Evolutionary conservation across 2,888 invertebrate species (phyloP).

Genomic region (Pomacea canaliculata): DNA sequence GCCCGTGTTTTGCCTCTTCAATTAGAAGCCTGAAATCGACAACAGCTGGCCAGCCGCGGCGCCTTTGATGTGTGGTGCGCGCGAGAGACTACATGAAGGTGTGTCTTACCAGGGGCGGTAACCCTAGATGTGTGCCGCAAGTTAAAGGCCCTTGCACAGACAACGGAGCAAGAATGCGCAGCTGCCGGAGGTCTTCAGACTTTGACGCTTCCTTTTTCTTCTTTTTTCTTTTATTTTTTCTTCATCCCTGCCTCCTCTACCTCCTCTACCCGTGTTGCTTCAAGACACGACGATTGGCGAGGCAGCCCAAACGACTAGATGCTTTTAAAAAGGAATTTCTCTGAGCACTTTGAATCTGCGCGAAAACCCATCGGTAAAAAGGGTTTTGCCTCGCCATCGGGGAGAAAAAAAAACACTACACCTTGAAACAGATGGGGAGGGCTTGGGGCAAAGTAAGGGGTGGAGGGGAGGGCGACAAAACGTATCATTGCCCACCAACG

Average conservation of each 20-base stretch:
- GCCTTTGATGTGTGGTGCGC: not conserved
- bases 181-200: not conserved
- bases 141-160: slow-evolving; percentile 4
- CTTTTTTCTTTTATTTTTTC: not conserved
- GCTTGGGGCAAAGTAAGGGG: too few species aligned
- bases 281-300: not conserved
- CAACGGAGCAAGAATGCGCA: slow-evolving; percentile 2
- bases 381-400: too few species aligned
- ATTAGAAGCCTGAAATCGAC: slow-evolving; percentile 8
- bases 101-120: slow-evolving; percentile 15
- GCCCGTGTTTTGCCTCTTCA: slow-evolving; percentile 13
- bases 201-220: not conserved
- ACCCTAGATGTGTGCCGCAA: slow-evolving; percentile 1
- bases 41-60: slow-evolving; percentile 3
- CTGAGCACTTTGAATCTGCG: not conserved
- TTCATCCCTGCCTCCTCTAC: not conserved
- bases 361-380: too few species aligned
- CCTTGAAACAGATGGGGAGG: too few species aligned
- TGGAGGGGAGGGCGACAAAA: too few species aligned
- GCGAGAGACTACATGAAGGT: slow-evolving; percentile 3
- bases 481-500: too few species aligned
- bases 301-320: not conserved
- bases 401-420: too few species aligned
- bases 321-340: not conserved
- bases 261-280: not conserved